Conservation (phyloP, 1,140 invertebrate genomes). For the Drosophila bipectinata region DNA sequence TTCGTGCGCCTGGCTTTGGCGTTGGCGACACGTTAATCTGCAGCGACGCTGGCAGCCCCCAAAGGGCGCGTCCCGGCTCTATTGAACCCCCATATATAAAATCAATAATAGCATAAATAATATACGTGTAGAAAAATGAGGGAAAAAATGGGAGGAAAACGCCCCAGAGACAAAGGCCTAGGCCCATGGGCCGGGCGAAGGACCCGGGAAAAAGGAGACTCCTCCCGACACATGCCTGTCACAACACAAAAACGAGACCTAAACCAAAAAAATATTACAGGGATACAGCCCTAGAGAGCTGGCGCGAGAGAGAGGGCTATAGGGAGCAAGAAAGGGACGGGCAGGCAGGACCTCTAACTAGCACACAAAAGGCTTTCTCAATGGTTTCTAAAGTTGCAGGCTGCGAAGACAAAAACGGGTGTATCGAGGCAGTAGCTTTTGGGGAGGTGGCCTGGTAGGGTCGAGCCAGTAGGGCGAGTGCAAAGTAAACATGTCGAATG, state of each 20-base stretch:
- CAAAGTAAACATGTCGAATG: conserved; percentile 68
- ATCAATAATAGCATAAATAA: conserved; percentile 82
- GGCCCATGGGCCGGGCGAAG: conserved; percentile 61
- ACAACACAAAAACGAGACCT: conserved; percentile 63
- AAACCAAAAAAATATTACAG: conserved; percentile 41
- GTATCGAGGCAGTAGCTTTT: not conserved
- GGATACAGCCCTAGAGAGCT: conserved; percentile 1
- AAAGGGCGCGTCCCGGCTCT: conserved; percentile 37
- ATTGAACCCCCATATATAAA: conserved; percentile 64
- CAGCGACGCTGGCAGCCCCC: conserved; percentile 24
- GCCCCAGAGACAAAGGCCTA: conserved; percentile 64
- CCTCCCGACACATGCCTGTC: conserved; percentile 64
- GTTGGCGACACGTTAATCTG: conserved; percentile 55
- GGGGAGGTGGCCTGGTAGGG: conserved; percentile 11
- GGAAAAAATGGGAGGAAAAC: conserved; percentile 20
- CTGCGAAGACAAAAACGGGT: conserved; percentile 17
- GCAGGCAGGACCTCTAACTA: conserved; percentile 41
- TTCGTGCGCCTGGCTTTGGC: conserved; percentile 37
- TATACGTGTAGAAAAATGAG: conserved; percentile 58
- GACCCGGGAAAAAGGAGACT: conserved; percentile 56
- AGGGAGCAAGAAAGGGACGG: conserved; percentile 19
- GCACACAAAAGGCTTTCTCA: conserved; percentile 70
- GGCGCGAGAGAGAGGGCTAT: conserved; percentile 4
- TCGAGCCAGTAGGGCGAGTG: conserved; percentile 45
- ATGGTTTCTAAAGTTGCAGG: conserved; percentile 65